Evolutionary conservation across 2,888 invertebrate genomes (phyloP), one percentile per base, ranked within the genome.

Genomic region (Spodoptera picta): DNA sequence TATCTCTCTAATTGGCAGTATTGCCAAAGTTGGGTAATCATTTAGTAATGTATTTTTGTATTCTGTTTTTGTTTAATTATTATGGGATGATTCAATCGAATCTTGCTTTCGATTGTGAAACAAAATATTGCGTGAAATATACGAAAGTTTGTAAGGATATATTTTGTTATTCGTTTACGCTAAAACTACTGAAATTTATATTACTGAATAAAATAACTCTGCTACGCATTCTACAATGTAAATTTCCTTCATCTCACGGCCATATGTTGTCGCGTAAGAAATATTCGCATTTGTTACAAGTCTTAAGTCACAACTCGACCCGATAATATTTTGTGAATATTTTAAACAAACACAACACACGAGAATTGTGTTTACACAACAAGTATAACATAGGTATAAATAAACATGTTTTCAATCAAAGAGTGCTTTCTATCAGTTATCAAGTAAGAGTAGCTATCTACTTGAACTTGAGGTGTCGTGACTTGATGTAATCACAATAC

Each of bases 171-270:
- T 6, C 9, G 36, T 9, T 36, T 36, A 36, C 7, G 4, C 7
- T 9, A 36, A 36, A 36, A 36, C 36, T 36, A 7, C 36, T 36
- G 9, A 36, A 36, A 36, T 36, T 36, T 36, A n/a, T n/a, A n/a
- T n/a, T 31, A 56, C 44, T 24, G 27, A 10, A 67, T 46, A 59
- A 52, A 54, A 42, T 54, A 10, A 54, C 44, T 54, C 45, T 23
- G 0, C 65, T 73, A 58, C 58, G 50, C 63, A 66, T 59, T 48
- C 70, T 6, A 70, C 54, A 62, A 70, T 68, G 63, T 75, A 56
- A 75, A 69, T 73, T 72, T 55, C 60, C 47, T 64, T 43, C 51
- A 67, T 66, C 70, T 75, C 75, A 76, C 24, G 77, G 77, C 60
- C 71, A 47, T 43, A 63, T 54, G 24, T 60, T 53, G 48, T 75